phyloP scores from a whole-genome alignment of 2,797 vertebrate species.

The Arrhamphus sclerolepis region DNA sequence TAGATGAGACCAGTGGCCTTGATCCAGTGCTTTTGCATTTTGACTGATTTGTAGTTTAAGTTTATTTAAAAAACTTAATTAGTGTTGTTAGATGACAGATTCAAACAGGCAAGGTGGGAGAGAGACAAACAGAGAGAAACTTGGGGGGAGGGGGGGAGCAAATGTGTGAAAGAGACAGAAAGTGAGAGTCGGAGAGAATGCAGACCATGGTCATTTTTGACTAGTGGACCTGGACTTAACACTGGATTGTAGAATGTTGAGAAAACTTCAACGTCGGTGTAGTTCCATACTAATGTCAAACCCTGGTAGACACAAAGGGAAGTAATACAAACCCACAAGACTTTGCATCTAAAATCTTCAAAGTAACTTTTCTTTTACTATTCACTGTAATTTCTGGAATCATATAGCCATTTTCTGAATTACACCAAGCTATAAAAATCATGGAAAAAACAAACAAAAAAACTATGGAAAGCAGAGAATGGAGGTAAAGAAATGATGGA shows the following conservation, averaged over 20 bases:
- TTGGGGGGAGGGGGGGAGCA: neutral
- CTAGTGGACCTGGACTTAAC: neutral
- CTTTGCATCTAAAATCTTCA: conserved; percentile 3
- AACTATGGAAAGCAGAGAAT: conserved; percentile 50
- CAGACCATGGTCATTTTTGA: conserved; percentile 11
- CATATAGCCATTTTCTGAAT: conserved; percentile 12
- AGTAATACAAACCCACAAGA: neutral
- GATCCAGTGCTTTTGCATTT: conserved; percentile 12
- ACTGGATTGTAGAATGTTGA: conserved; percentile 9
- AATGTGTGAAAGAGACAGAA: too few species aligned
- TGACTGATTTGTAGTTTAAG: conserved; percentile 29
- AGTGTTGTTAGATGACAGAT: conserved; percentile 54
- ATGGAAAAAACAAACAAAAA: conserved; percentile 36
- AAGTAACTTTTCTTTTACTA: neutral
- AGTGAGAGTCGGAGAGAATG: too few species aligned
- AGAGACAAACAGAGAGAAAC: conserved; percentile 11
- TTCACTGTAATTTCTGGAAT: neutral
- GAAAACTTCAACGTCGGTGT: conserved; percentile 3
- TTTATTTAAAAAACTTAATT: conserved; percentile 40
- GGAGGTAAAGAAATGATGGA: conserved; percentile 29
- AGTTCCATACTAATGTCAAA: neutral
- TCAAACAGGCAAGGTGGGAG: conserved; percentile 19
- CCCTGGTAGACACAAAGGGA: conserved; percentile 6
- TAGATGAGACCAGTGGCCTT: neutral
- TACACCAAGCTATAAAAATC: conserved; percentile 14